Evolutionary conservation across 2,113 vertebrate genomes (phyloP), one percentile per base, ranked within the genome.

Genomic region (Calcarius ornatus): DNA sequence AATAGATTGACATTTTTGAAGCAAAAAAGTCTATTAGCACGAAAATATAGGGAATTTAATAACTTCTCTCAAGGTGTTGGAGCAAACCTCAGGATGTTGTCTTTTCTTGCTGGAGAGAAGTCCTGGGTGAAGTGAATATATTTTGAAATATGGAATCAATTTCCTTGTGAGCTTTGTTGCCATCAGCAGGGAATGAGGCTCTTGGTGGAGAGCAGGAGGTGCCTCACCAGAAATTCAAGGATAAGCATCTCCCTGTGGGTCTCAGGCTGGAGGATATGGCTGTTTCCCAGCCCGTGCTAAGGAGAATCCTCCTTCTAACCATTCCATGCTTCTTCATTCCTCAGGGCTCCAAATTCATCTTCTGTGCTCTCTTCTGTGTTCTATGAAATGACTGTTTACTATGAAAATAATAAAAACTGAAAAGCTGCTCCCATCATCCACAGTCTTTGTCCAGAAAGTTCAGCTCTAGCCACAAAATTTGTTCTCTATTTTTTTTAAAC

Each of bases 1-100:
- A 95, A 89, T 65, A 72, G 77, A 82, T 95, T 86, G 88, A 94
- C 72, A 31, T 89, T 92, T 73, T 31, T 91, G 65, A 83, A 88
- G 69, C 5, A 57, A 59, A 71, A 78, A 22, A 23, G 11, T 40
- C 24, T 40, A 79, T 89, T 89, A 84, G 56, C 43, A 15, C 79
- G 91, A 78, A 96, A 90, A 75, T 71, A n/a, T 0, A 12, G 54
- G 35, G 60, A 56, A 28, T n/a, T 75, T 28, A 92, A 61, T 90
- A 33, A 10, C 72, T 70, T 77, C 24, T 81, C 61, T 84, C 22
- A 70, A 96, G 86, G 88, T 94, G 88, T 66, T 94, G 77, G 77
- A 91, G 48, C 35, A 94, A 81, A 91, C 83, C 80, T 43, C 37
- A 61, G 48, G 61, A 40, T 89, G 50, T 87, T 95, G 65, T 87